Evolutionary conservation across 1,140 invertebrate species (phyloP).

Genomic region (Heterodera schachtii): DNA sequence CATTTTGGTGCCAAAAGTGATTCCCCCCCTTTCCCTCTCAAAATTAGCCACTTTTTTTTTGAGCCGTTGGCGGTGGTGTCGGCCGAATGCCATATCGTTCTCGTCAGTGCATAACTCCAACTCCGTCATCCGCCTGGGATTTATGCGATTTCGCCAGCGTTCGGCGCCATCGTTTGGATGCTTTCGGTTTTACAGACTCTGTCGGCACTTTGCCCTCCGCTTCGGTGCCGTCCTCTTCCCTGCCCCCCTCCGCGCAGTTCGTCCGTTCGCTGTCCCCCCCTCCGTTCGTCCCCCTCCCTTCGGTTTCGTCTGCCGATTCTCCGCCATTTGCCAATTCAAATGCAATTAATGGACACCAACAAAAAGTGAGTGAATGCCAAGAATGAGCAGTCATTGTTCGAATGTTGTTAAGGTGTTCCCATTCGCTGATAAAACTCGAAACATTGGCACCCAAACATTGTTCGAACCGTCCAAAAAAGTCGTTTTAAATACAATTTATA

Average conservation of each 20-base stretch:
- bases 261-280: slow-evolving; percentile 25
- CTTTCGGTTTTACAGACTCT: too few species aligned
- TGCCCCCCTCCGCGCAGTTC: slow-evolving; percentile 16
- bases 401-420: too few species aligned
- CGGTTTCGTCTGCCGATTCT: background rate
- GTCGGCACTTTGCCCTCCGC: slow-evolving; percentile 24
- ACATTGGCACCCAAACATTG: slow-evolving; percentile 25
- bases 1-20: too few species aligned
- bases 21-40: background rate
- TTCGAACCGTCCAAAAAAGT: slow-evolving; percentile 2
- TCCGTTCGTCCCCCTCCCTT: background rate
- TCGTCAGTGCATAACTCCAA: background rate
- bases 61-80: slow-evolving; percentile 4
- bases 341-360: background rate
- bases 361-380: background rate
- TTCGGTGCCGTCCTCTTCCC: background rate
- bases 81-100: slow-evolving; percentile 22
- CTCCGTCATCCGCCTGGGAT: slow-evolving; percentile 31
- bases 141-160: slow-evolving; percentile 38
- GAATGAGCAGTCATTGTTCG: background rate
- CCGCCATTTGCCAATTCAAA: background rate
- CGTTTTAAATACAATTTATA: too few species aligned
- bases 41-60: too few species aligned
- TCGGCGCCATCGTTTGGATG: slow-evolving; percentile 24
- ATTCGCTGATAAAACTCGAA: slow-evolving; percentile 6